These are phyloP conservation scores for Ectemnius continuus DNA, from an alignment of 2,888 invertebrate genomes.

Conservation along the genomic window DNA sequence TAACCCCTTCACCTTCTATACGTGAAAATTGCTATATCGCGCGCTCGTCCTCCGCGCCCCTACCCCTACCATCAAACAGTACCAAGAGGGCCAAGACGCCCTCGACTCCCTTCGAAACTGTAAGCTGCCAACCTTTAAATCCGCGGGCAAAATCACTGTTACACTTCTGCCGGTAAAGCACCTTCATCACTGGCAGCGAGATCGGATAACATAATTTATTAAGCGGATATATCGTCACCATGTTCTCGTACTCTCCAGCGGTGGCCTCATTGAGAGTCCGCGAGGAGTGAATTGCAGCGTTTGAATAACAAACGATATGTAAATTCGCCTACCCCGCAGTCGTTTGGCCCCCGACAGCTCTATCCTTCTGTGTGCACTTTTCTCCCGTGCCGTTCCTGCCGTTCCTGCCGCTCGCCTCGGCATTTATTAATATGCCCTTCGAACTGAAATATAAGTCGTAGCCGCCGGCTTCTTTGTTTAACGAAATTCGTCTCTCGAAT, in stretches of 20 bases:
- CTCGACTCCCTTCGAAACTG: no score
- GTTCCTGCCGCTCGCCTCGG: not conserved
- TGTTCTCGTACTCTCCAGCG: conserved; percentile 55
- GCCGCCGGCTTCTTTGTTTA: conserved; percentile 1
- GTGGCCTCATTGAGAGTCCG: conserved; percentile 71
- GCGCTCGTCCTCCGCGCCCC: not conserved
- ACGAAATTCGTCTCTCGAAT: not conserved
- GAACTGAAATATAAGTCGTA: conserved; percentile 2
- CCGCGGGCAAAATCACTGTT: no score
- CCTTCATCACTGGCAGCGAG: no score
- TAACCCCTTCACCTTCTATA: conserved; percentile 57
- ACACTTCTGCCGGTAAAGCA: no score
- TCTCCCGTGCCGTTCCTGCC: no score
- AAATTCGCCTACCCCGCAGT: conserved; percentile 64
- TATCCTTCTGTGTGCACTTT: conserved; percentile 20
- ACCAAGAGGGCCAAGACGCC: no score
- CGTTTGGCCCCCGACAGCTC: conserved; percentile 42
- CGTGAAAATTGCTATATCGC: conserved; percentile 11
- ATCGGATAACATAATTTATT: conserved; percentile 62
- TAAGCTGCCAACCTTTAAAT: no score
- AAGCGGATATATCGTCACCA: conserved; percentile 65
- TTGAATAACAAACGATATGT: conserved; percentile 77
- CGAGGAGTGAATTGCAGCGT: conserved; percentile 71
- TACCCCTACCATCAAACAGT: no score
- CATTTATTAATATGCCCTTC: conserved; percentile 1